Conservation (phyloP, 53 echinoderm and acorn worm species). For the Arbacia lixula region DNA sequence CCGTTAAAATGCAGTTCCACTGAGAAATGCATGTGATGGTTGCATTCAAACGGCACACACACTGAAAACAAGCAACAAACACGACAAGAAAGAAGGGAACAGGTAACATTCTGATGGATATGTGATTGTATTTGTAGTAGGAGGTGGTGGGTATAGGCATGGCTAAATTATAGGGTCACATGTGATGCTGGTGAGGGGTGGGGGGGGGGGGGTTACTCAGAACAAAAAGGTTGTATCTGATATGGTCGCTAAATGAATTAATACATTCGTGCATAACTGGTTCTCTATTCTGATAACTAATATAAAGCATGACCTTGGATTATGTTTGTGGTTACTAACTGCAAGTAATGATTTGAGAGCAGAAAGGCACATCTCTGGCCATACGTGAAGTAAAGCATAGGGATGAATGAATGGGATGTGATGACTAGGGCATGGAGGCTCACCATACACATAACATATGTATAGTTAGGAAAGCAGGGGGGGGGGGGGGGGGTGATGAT, state of each 20-base stretch:
- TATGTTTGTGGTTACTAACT: too few relatives aligned
- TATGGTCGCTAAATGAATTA: too few relatives aligned
- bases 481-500: conserved; percentile 3
- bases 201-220: not conserved
- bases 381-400: not conserved
- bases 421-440: conserved; percentile 37
- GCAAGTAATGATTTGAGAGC: conserved; percentile 4
- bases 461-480: conserved; percentile 40
- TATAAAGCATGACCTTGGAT: too few relatives aligned
- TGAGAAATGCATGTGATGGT: too few relatives aligned
- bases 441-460: conserved; percentile 16
- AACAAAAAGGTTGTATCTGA: conserved; percentile 17
- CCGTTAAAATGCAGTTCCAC: too few relatives aligned
- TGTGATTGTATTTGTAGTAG: too few relatives aligned
- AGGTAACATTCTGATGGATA: too few relatives aligned
- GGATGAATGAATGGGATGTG: not conserved
- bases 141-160: not conserved
- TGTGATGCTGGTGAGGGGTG: too few relatives aligned
- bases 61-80: too few relatives aligned
- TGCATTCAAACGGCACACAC: too few relatives aligned
- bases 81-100: not conserved
- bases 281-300: too few relatives aligned
- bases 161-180: not conserved
- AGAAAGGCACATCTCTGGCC: conserved; percentile 29
- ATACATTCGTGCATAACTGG: too few relatives aligned